Percentiles rank a stretch among this genome's conserved stretches.
Evolutionary conservation across 2,113 vertebrate genomes (phyloP).

Genomic region (Miniopterus natalensis): DNA sequence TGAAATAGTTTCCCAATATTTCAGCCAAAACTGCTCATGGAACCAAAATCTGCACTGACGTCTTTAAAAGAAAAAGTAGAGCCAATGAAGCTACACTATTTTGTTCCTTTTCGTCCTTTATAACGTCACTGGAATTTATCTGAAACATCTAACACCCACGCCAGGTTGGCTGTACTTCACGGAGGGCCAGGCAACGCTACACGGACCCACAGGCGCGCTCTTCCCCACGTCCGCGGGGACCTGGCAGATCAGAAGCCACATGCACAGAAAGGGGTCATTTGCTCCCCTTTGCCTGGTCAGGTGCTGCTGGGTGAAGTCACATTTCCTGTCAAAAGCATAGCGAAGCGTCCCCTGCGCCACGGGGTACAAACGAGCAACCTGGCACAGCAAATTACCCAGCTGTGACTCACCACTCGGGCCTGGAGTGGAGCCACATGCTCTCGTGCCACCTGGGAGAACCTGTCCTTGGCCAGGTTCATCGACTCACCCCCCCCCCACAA

Average conservation of each 20-base stretch:
- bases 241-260: slow-evolving; percentile 44
- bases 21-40: slow-evolving; percentile 13
- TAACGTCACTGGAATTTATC: slow-evolving; percentile 50
- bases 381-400: slow-evolving; percentile 39
- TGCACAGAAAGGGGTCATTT: neutral
- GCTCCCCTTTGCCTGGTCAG: neutral
- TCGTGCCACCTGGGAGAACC: slow-evolving; percentile 24
- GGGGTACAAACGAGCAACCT: slow-evolving; percentile 60
- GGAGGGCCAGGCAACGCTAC: slow-evolving; percentile 28
- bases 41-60: slow-evolving; percentile 10
- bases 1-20: neutral
- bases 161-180: slow-evolving; percentile 28
- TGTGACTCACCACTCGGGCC: neutral
- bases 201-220: neutral
- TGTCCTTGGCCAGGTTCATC: neutral
- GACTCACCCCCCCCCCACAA: neutral
- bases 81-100: neutral
- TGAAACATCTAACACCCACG: slow-evolving; percentile 21
- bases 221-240: neutral
- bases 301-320: slow-evolving; percentile 32
- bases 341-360: slow-evolving; percentile 44
- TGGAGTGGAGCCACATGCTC: neutral
- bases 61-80: neutral
- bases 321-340: slow-evolving; percentile 49
- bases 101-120: slow-evolving; percentile 36